Evolutionary conservation across 2,888 invertebrate genomes (phyloP).

Genomic region (Scaptomyza reducta): DNA sequence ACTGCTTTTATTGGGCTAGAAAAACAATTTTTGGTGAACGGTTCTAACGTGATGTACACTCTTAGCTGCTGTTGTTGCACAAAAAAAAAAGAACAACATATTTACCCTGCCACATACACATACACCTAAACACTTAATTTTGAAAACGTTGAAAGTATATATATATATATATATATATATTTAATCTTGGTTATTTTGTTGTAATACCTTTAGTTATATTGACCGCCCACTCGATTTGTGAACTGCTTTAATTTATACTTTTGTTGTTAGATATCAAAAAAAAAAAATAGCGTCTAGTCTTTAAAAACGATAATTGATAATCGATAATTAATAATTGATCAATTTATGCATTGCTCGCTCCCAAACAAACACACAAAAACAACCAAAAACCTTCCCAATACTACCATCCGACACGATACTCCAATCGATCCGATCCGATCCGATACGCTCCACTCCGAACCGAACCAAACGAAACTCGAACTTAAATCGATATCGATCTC

Average conservation of each 20-base stretch:
- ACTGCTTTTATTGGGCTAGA: conserved; percentile 26
- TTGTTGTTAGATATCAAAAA: conserved; percentile 38
- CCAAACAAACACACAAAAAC: not conserved
- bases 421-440: conserved; percentile 26
- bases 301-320: conserved; percentile 28
- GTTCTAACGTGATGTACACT: conserved; percentile 28
- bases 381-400: conserved; percentile 16
- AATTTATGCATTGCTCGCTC: conserved; percentile 59
- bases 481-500: conserved; percentile 22
- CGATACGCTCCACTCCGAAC: conserved; percentile 8
- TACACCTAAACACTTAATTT: conserved; percentile 5
- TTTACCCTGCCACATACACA: not conserved
- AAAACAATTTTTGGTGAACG: conserved; percentile 36
- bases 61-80: conserved; percentile 31
- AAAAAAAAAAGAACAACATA: conserved; percentile 3
- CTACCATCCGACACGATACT: conserved; percentile 41
- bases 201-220: conserved; percentile 40
- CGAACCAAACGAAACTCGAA: not conserved
- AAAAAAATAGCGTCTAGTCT: conserved; percentile 41
- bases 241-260: conserved; percentile 45
- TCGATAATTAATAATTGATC: conserved; percentile 51
- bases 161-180: conserved; percentile 6
- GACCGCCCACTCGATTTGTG: conserved; percentile 30
- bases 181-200: conserved; percentile 37
- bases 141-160: conserved; percentile 10